Evolutionary conservation across 1,140 invertebrate genomes (phyloP).

Genomic region (Rhagoletis pomonella): DNA sequence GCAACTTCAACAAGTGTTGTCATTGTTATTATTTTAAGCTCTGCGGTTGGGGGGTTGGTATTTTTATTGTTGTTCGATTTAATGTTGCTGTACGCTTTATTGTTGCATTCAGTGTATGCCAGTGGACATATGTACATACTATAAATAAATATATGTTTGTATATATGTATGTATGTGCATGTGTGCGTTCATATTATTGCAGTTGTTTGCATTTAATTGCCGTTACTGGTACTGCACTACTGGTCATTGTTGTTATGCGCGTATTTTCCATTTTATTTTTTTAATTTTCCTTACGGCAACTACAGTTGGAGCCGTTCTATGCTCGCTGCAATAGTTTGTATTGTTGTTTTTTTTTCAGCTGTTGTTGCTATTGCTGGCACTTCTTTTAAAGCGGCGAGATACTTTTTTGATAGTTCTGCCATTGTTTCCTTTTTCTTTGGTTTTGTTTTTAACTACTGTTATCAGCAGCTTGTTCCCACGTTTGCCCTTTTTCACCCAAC

Average conservation of each 20-base stretch:
- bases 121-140: neutral
- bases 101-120: neutral
- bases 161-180: neutral
- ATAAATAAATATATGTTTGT: neutral
- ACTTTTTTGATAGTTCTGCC: neutral
- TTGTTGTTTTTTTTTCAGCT: neutral
- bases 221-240: constrained; percentile 15
- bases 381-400: neutral
- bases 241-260: constrained; percentile 31
- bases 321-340: neutral
- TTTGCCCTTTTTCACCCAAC: constrained; percentile 19
- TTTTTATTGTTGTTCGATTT: constrained; percentile 46
- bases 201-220: constrained; percentile 52
- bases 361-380: neutral
- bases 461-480: neutral
- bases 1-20: neutral
- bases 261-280: neutral
- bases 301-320: neutral
- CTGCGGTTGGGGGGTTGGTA: neutral
- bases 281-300: neutral
- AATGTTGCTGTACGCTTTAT: neutral
- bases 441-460: neutral
- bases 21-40: constrained; percentile 40
- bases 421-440: neutral
- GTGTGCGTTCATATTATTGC: constrained; percentile 22